Percentiles rank a stretch among this genome's conserved stretches.
Conservation (phyloP, 1,140 invertebrate genomes). For the Heliothis subflexa region DNA sequence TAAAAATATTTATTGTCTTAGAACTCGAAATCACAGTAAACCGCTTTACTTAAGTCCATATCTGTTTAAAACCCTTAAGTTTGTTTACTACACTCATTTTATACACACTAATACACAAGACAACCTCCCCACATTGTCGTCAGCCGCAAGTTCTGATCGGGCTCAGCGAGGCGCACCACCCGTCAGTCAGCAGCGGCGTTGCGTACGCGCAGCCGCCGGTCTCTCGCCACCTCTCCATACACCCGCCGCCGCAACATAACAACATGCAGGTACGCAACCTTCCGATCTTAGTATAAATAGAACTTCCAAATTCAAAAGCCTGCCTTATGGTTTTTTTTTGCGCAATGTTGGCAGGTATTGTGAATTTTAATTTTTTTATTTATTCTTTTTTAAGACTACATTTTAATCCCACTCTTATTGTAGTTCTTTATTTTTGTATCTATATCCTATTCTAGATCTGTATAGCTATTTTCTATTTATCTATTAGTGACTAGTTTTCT, state of each 20-base stretch:
- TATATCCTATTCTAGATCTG: not conserved
- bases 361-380: not conserved
- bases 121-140: conserved; percentile 3
- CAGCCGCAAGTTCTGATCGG: conserved; percentile 77
- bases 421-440: not conserved
- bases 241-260: conserved; percentile 64
- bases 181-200: conserved; percentile 69
- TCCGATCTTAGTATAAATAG: conserved; percentile 9
- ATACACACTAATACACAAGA: not conserved
- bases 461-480: not conserved
- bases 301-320: not conserved
- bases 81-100: not conserved
- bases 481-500: not conserved
- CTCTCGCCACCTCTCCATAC: conserved; percentile 68
- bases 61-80: too few relatives aligned
- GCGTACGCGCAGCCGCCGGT: conserved; percentile 71
- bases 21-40: too few relatives aligned
- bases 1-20: too few relatives aligned
- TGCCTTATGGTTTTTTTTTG: not conserved
- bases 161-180: conserved; percentile 75
- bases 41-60: too few relatives aligned
- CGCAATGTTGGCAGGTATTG: not conserved
- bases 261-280: conserved; percentile 67
- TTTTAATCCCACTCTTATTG: too few relatives aligned
- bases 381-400: too few relatives aligned